phyloP scores from a whole-genome alignment of 2,113 vertebrate species.

The Glaucidium brasilianum region DNA sequence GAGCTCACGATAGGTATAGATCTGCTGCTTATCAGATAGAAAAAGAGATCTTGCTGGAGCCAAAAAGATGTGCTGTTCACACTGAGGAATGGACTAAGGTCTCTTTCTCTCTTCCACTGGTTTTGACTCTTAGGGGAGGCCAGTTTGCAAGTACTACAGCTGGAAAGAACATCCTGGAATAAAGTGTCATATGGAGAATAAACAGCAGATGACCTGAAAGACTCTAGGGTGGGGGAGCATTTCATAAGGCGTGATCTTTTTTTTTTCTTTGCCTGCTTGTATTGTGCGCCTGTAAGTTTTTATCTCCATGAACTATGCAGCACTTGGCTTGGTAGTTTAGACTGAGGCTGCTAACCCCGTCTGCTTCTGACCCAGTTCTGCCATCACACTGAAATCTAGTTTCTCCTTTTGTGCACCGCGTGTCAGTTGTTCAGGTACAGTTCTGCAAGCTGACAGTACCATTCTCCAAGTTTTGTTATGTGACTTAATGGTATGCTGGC shows the following conservation, averaged over 20 bases:
- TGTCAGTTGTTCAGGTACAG: background rate
- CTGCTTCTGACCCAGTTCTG: background rate
- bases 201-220: background rate
- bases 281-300: background rate
- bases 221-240: background rate
- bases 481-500: slow-evolving; percentile 46
- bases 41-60: background rate
- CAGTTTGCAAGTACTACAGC: background rate
- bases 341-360: background rate
- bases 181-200: background rate
- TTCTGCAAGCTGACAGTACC: slow-evolving; percentile 25
- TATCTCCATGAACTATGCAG: background rate
- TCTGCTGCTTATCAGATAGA: background rate
- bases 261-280: background rate
- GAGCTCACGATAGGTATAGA: background rate
- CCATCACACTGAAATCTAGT: background rate
- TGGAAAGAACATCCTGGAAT: background rate
- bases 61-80: background rate
- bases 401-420: background rate
- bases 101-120: background rate
- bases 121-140: background rate
- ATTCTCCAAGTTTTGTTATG: slow-evolving; percentile 12
- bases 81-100: background rate
- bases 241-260: background rate
- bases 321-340: background rate